Evolutionary conservation across 2,888 invertebrate genomes (phyloP).

Genomic region (Tiliacea aurago): DNA sequence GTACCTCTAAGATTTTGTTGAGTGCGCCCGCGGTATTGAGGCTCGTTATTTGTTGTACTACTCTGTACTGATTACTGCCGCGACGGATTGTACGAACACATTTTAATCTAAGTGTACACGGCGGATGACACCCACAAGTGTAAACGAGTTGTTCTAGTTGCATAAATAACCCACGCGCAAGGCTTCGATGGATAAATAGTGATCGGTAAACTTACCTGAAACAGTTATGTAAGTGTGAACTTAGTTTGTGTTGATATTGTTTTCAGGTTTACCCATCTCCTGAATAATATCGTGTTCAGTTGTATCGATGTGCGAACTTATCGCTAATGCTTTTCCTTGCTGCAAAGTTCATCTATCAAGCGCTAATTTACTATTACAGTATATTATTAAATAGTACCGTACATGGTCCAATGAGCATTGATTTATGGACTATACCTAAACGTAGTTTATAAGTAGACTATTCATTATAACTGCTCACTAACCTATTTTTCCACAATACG

Average conservation of each 20-base stretch:
- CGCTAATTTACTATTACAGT: background rate
- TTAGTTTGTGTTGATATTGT: constrained; percentile 27
- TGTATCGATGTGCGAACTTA: background rate
- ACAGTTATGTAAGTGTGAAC: constrained; percentile 9
- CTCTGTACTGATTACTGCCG: constrained; percentile 38
- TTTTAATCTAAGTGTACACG: background rate
- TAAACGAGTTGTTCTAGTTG: background rate
- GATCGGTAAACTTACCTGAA: constrained; percentile 18
- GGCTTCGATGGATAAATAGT: constrained; percentile 7
- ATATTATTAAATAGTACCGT: background rate
- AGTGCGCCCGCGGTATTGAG: constrained; percentile 42
- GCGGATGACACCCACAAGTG: background rate
- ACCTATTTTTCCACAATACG: constrained; percentile 2
- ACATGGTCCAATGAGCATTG: background rate
- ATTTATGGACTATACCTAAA: background rate
- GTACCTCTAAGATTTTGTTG: constrained; percentile 35
- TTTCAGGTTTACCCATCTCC: constrained; percentile 31
- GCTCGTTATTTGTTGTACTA: constrained; percentile 26
- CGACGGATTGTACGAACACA: background rate
- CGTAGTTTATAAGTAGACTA: background rate
- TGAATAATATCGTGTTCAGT: constrained; percentile 41
- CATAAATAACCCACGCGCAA: background rate
- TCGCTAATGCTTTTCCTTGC: constrained; percentile 11
- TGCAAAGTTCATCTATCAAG: background rate
- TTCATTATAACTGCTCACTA: constrained; percentile 4